Conservation (phyloP, 2,888 invertebrate genomes). For the Euclidia mi region DNA sequence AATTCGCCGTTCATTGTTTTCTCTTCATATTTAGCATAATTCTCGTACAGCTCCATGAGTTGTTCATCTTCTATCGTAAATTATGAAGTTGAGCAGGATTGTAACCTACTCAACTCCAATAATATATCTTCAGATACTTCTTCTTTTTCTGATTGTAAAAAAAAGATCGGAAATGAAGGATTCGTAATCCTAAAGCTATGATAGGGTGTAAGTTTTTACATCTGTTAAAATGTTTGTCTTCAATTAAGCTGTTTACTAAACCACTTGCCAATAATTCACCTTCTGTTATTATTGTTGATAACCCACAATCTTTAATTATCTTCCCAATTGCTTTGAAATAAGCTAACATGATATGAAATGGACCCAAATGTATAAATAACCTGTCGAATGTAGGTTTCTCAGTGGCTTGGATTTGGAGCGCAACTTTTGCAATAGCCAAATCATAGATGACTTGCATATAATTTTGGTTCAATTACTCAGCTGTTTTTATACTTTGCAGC, state of each 20-base stretch:
- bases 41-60: too few species aligned
- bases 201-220: constrained; percentile 44
- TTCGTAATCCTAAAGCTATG: constrained; percentile 48
- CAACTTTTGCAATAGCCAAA: constrained; percentile 53
- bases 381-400: constrained; percentile 55
- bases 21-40: constrained; percentile 13
- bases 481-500: too few species aligned
- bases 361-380: constrained; percentile 49
- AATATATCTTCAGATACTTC: too few species aligned
- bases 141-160: too few species aligned
- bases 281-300: constrained; percentile 50
- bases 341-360: constrained; percentile 57
- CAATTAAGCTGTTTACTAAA: constrained; percentile 54
- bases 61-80: too few species aligned
- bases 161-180: constrained; percentile 48
- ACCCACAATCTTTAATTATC: constrained; percentile 55
- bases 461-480: too few species aligned
- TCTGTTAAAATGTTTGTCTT: constrained; percentile 50
- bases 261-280: constrained; percentile 40
- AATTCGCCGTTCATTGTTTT: constrained; percentile 11
- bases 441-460: constrained; percentile 57
- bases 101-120: too few species aligned
- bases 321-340: constrained; percentile 49
- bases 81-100: too few species aligned
- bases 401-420: constrained; percentile 48